Percentiles rank a stretch among this genome's conserved stretches.
These are phyloP conservation scores for Eilema depressum DNA, from an alignment of 2,888 invertebrate species.

Conservation along the genomic window DNA sequence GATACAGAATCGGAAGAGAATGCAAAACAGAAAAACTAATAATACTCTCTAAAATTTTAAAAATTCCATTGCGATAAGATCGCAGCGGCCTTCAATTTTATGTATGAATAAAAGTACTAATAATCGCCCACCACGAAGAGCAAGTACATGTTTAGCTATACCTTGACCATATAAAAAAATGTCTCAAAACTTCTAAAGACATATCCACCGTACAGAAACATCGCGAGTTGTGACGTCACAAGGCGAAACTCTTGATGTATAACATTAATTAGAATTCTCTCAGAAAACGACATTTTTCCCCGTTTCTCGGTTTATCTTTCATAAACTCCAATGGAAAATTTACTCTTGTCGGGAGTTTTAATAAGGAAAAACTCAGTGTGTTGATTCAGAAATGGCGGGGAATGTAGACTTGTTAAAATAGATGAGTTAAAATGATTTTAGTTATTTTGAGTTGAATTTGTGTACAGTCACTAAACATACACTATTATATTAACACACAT, in stretches of 20 bases:
- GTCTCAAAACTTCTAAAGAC: conserved; percentile 6
- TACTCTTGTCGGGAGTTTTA: conserved; percentile 34
- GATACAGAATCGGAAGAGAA: too few relatives aligned
- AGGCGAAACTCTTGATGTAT: conserved; percentile 58
- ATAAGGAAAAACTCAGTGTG: conserved; percentile 30
- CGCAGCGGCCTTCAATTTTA: neutral
- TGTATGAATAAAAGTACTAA: neutral
- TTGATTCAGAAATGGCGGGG: conserved; percentile 19
- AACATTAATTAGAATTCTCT: conserved; percentile 62
- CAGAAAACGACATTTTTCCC: conserved; percentile 57
- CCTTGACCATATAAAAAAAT: neutral
- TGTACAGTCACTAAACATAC: too few relatives aligned
- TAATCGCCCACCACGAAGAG: neutral
- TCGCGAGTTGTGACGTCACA: conserved; percentile 35
- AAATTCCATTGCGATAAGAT: neutral
- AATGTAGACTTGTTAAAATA: conserved; percentile 18
- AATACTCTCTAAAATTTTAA: too few relatives aligned
- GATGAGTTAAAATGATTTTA: too few relatives aligned
- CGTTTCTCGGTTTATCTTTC: conserved; percentile 50
- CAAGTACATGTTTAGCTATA: neutral
- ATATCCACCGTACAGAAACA: conserved; percentile 28
- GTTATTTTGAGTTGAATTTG: too few relatives aligned
- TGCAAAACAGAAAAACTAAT: too few relatives aligned
- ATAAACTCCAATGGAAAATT: conserved; percentile 49
- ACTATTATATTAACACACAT: too few relatives aligned